Percentiles rank a stretch among this genome's conserved stretches.
Evolutionary conservation across 2,888 invertebrate species (phyloP).

Genomic region (Gymnoscelis rufifasciata): DNA sequence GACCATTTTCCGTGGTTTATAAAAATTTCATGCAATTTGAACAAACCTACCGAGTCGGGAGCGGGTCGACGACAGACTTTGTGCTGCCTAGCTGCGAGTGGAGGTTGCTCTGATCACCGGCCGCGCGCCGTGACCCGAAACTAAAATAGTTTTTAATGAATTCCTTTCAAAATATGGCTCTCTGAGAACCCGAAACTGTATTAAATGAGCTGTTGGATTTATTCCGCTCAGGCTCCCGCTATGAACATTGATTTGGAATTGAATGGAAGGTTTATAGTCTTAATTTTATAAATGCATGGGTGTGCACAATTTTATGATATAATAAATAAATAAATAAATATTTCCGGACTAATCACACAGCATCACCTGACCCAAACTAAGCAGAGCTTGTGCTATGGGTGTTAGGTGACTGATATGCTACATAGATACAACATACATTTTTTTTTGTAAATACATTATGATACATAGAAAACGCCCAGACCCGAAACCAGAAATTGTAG

Average conservation of each 20-base stretch:
- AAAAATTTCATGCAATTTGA: slow-evolving; percentile 2
- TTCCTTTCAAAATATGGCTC: slow-evolving; percentile 16
- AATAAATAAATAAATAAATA: too few relatives aligned
- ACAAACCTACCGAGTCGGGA: background rate
- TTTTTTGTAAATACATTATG: too few relatives aligned
- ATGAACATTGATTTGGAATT: slow-evolving; percentile 1
- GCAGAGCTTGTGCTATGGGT: too few relatives aligned
- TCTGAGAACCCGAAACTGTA: slow-evolving; percentile 9
- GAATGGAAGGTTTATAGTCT: background rate
- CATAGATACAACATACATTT: too few relatives aligned
- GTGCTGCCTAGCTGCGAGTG: background rate
- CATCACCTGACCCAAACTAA: too few relatives aligned
- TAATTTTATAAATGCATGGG: background rate
- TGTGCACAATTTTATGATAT: too few relatives aligned
- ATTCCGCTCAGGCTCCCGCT: slow-evolving; percentile 6
- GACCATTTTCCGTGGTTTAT: background rate
- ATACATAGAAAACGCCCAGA: too few relatives aligned
- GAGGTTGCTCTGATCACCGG: background rate
- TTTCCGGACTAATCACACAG: too few relatives aligned
- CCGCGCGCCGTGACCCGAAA: slow-evolving; percentile 21
- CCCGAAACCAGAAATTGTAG: too few relatives aligned
- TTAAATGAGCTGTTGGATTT: slow-evolving; percentile 7
- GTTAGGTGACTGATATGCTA: too few relatives aligned
- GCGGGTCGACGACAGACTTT: background rate
- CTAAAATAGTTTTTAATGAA: slow-evolving; percentile 27